Evolutionary conservation across 2,888 invertebrate species (phyloP).

Genomic region (Rhyacophila evoluta): DNA sequence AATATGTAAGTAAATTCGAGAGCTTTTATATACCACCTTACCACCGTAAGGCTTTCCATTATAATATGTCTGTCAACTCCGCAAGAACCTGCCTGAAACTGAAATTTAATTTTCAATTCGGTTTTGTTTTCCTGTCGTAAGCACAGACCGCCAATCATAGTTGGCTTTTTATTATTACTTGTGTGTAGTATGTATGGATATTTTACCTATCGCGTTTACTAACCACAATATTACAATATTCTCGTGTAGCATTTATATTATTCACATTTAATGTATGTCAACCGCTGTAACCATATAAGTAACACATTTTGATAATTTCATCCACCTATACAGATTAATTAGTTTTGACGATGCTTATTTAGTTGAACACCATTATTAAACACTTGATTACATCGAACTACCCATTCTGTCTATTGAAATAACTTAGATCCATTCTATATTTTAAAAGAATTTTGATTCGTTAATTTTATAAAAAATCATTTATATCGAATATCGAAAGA

Average conservation of each 20-base stretch:
- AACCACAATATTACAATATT: neutral
- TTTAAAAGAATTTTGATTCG: too few relatives aligned
- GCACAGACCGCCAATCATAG: constrained; percentile 2
- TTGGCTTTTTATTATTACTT: constrained; percentile 5
- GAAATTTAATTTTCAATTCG: constrained; percentile 24
- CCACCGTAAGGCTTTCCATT: constrained; percentile 4
- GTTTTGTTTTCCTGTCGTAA: constrained; percentile 14
- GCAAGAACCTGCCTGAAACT: constrained; percentile 14
- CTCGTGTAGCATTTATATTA: constrained; percentile 4
- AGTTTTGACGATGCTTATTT: too few relatives aligned
- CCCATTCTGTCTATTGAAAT: too few relatives aligned
- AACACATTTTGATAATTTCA: too few relatives aligned
- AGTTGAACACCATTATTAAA: too few relatives aligned
- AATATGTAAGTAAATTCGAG: too few relatives aligned
- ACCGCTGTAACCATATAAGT: constrained; percentile 97
- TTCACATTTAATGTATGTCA: constrained; percentile 73
- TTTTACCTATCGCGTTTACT: neutral
- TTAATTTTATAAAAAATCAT: too few relatives aligned
- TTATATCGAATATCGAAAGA: too few relatives aligned
- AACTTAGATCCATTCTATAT: too few relatives aligned
- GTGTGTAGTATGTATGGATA: neutral
- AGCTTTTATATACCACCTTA: neutral
- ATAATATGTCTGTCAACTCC: constrained; percentile 2
- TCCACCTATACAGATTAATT: too few relatives aligned
- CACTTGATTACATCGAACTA: too few relatives aligned